Conservation (phyloP, 1,140 invertebrate genomes). For the Gryllus bimaculatus region DNA sequence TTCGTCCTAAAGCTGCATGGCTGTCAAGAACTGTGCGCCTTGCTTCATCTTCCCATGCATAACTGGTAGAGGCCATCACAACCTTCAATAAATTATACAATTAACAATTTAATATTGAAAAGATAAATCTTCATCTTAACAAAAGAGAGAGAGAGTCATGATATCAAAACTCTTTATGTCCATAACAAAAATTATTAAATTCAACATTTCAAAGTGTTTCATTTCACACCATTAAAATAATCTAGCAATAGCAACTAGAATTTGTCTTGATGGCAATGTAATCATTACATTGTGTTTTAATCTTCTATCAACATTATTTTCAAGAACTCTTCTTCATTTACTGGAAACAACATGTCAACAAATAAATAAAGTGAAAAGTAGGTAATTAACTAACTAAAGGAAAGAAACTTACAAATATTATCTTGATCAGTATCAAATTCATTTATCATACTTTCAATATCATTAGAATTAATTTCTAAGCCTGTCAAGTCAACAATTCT, state of each 20-base stretch:
- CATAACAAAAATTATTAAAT: background rate
- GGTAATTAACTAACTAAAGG: too few relatives aligned
- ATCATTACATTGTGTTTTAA: too few relatives aligned
- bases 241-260: too few relatives aligned
- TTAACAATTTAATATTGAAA: too few relatives aligned
- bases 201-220: background rate
- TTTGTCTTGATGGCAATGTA: too few relatives aligned
- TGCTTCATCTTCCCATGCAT: conserved; percentile 31
- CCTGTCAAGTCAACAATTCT: background rate
- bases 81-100: background rate
- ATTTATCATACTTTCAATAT: background rate
- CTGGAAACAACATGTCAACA: background rate
- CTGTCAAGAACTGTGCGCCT: conserved; percentile 46
- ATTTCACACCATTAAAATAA: too few relatives aligned
- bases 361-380: too few relatives aligned
- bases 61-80: background rate
- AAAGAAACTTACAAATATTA: background rate
- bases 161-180: background rate
- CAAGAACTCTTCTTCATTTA: background rate
- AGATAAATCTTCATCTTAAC: too few relatives aligned
- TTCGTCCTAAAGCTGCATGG: conserved; percentile 46
- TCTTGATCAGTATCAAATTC: background rate
- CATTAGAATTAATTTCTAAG: background rate
- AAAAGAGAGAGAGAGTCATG: background rate
- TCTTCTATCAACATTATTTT: background rate